Percentiles rank a stretch among this genome's conserved stretches.
Conservation (phyloP, 2,888 invertebrate species). For the Epinotia brunnichana region DNA sequence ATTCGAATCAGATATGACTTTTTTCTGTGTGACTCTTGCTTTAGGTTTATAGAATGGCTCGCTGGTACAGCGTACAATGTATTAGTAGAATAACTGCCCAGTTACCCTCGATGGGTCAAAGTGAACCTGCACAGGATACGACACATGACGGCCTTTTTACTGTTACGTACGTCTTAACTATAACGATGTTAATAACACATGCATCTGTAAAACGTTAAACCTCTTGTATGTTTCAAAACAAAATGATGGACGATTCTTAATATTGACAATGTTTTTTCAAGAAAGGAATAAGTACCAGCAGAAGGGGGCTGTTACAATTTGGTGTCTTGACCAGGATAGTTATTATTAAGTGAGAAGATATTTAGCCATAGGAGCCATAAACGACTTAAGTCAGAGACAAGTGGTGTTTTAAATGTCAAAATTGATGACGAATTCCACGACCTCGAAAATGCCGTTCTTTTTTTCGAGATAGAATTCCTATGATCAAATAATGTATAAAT, state of each 20-base stretch:
- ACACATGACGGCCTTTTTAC: slow-evolving; percentile 25
- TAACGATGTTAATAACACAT: slow-evolving; percentile 10
- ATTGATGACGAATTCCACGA: background rate
- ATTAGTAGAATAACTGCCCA: background rate
- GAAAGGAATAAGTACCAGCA: background rate
- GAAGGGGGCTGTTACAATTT: background rate
- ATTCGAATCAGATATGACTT: too few species aligned
- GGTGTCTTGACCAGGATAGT: slow-evolving; percentile 17
- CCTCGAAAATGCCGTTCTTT: background rate
- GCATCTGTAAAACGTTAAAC: background rate
- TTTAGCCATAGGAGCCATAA: background rate
- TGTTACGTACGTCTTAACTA: background rate
- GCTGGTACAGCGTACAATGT: background rate
- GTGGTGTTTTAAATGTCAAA: background rate
- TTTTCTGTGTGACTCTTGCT: too few species aligned
- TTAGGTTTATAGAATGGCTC: background rate
- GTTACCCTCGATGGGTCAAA: slow-evolving; percentile 12
- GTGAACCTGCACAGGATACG: slow-evolving; percentile 71
- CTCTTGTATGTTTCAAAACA: slow-evolving; percentile 26
- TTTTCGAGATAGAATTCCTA: background rate
- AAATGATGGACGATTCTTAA: background rate
- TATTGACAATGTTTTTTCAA: background rate
- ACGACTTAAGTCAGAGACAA: too few species aligned
- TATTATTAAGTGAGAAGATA: background rate
- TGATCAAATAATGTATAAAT: slow-evolving; percentile 21